Conservation (phyloP, 2,113 vertebrate species). For the Polypterus bichir region DNA sequence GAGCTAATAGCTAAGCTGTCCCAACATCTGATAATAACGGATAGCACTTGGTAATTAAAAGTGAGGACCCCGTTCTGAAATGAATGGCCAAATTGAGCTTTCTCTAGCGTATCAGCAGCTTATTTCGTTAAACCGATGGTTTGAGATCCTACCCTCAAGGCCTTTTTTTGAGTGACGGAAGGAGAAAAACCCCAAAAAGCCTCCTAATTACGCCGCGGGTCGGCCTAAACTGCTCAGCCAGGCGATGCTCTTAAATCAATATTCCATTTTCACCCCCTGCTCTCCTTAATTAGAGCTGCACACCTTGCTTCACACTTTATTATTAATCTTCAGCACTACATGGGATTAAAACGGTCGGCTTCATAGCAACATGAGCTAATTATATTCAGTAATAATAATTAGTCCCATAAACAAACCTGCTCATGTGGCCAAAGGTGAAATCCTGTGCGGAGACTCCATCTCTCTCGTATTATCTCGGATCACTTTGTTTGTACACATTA, state of each 20-base stretch:
- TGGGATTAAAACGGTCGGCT: conserved; percentile 14
- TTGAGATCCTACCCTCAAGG: no score
- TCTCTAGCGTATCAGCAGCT: no score
- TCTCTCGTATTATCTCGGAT: conserved; percentile 32
- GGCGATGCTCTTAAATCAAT: conserved; percentile 14
- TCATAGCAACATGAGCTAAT: conserved; percentile 10
- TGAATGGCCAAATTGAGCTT: no score
- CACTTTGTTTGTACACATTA: no score
- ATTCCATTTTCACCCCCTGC: conserved; percentile 16
- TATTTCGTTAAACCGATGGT: no score
- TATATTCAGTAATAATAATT: conserved; percentile 9
- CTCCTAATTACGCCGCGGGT: conserved; percentile 8
- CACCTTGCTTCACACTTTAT: conserved; percentile 1
- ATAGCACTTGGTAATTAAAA: no score
- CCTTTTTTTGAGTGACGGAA: neutral
- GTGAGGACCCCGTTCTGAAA: no score
- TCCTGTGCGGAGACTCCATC: conserved; percentile 20
- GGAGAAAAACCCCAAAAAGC: neutral
- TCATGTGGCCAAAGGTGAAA: neutral
- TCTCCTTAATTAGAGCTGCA: conserved; percentile 19
- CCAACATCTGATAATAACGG: no score
- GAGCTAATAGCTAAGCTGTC: no score
- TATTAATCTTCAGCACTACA: conserved; percentile 15
- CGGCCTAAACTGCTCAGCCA: conserved; percentile 14
- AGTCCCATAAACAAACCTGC: neutral